Evolutionary conservation across 2,797 vertebrate species (phyloP).

Genomic region (Hyperoplus immaculatus): DNA sequence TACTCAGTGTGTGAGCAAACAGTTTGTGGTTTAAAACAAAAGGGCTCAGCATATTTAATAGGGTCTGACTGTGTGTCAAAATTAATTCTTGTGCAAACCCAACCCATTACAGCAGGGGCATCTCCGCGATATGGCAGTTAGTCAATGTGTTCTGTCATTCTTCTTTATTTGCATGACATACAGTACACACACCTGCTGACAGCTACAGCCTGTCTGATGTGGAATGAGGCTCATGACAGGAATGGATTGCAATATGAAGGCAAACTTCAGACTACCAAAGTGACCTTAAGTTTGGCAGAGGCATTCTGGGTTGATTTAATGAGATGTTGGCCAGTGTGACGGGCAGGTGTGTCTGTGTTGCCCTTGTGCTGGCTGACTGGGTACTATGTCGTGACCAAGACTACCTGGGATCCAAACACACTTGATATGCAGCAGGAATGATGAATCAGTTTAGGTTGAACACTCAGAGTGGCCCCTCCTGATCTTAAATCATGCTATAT

Average conservation of each 20-base stretch:
- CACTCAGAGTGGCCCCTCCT: conserved; percentile 7
- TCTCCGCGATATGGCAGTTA: conserved; percentile 58
- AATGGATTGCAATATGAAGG: conserved; percentile 34
- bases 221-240: conserved; percentile 43
- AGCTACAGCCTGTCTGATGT: conserved; percentile 34
- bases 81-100: conserved; percentile 39
- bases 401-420: conserved; percentile 33
- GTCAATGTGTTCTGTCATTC: conserved; percentile 57
- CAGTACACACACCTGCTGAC: conserved; percentile 32
- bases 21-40: conserved; percentile 38
- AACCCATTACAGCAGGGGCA: conserved; percentile 19
- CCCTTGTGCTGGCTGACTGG: conserved; percentile 56
- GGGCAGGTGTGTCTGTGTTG: conserved; percentile 53
- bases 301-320: conserved; percentile 61
- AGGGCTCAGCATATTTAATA: conserved; percentile 32
- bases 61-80: conserved; percentile 50
- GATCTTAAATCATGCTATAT: background rate
- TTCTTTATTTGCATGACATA: conserved; percentile 36
- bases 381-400: conserved; percentile 36
- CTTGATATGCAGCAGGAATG: conserved; percentile 30
- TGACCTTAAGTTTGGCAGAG: conserved; percentile 54
- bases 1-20: conserved; percentile 17
- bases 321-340: conserved; percentile 58
- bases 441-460: conserved; percentile 26
- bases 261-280: conserved; percentile 31